Percentiles rank a stretch among this genome's conserved stretches.
phyloP scores from a whole-genome alignment of 2,888 invertebrate genomes.

The Hypomecis punctinalis region DNA sequence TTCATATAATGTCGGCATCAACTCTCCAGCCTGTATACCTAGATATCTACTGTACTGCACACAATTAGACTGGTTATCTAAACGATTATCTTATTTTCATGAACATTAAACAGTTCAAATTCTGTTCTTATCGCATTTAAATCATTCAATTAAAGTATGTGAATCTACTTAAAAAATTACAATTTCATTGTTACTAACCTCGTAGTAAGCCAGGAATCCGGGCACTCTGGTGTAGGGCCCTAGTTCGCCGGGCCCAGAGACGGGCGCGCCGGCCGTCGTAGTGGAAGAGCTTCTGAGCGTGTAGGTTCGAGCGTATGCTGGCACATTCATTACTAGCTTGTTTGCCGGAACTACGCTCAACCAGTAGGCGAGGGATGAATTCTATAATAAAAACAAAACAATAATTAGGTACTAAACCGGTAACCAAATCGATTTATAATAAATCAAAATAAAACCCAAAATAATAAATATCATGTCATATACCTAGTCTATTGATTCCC shows the following conservation, averaged over 20 bases:
- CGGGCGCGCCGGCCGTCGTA: constrained; percentile 83
- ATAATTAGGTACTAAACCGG: not conserved
- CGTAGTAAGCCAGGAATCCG: constrained; percentile 91
- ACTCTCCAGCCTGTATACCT: no score
- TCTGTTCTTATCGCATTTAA: no score
- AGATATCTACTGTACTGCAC: no score
- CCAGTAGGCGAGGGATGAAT: constrained; percentile 90
- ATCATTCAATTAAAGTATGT: not conserved
- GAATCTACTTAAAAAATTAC: no score
- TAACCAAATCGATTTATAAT: not conserved
- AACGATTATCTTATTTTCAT: no score
- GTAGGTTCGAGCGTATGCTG: constrained; percentile 91
- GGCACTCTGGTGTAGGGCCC: constrained; percentile 88
- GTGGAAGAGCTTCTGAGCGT: constrained; percentile 83
- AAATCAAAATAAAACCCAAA: not conserved
- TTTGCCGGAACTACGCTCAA: constrained; percentile 86
- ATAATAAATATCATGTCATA: no score
- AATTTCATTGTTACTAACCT: constrained; percentile 71
- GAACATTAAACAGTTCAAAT: no score
- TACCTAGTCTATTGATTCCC: no score
- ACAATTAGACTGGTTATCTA: no score
- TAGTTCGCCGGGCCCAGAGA: constrained; percentile 88
- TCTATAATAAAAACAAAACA: constrained; percentile 64
- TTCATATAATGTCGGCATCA: no score
- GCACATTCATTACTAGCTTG: constrained; percentile 90